Percentiles rank a stretch among this genome's conserved stretches.
Evolutionary conservation across 2,797 vertebrate genomes (phyloP).

Genomic region (Simalia tracyae): DNA sequence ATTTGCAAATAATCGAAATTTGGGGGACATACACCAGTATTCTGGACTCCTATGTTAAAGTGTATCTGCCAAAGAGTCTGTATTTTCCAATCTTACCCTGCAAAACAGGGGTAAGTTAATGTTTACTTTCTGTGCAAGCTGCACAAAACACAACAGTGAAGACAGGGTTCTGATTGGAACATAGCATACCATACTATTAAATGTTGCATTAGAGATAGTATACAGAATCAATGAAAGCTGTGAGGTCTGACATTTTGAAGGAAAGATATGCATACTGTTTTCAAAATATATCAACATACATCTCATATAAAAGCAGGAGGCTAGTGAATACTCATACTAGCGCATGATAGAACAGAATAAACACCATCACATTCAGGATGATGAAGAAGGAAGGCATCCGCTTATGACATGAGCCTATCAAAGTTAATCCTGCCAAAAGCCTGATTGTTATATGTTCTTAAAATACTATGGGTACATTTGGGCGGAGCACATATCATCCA

Average conservation of each 20-base stretch:
- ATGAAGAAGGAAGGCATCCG: not conserved
- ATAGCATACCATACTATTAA: not conserved
- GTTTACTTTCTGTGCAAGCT: not conserved
- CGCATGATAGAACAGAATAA: not conserved
- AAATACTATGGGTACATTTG: too few species aligned
- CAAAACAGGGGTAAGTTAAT: not conserved
- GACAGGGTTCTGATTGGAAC: not conserved
- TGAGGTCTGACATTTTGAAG: constrained; percentile 1
- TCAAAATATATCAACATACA: constrained; percentile 6
- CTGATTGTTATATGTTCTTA: too few species aligned
- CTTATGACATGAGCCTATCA: not conserved
- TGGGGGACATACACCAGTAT: not conserved
- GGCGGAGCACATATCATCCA: not conserved
- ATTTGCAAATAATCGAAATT: not conserved
- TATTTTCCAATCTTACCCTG: not conserved
- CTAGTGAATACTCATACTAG: not conserved
- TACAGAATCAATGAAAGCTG: not conserved
- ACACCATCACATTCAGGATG: not conserved
- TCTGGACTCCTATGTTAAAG: constrained; percentile 1
- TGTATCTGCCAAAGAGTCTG: not conserved
- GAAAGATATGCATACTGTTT: not conserved
- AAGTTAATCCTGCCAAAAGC: not conserved
- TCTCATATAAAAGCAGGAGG: not conserved
- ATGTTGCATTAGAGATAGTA: not conserved
- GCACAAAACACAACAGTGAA: not conserved